Base-by-base conservation (phyloP, 2,113 vertebrate species). In the Perccottus glenii region DNA sequence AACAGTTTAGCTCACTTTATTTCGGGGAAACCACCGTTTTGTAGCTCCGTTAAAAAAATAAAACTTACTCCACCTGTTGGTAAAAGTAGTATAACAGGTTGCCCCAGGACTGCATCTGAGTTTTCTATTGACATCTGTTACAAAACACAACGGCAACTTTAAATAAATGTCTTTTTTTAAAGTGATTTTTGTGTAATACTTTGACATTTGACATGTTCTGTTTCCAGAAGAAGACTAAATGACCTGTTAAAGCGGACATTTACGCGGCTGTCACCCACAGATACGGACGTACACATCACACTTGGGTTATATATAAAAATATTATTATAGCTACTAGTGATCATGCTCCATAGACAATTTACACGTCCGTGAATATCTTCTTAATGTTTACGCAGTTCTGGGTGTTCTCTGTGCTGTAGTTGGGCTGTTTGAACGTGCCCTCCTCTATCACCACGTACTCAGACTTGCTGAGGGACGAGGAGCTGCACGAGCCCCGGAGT, bases 351-450 rank as follows among this genome's bases (percentile, higher is more conserved):
- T 42, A 38, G 50, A 70, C 68, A 45, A 63, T 38, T 93, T 94
- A 99, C 86, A 99, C 96, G 72, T 98, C 96, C 1, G 97, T 98
- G 85, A 98, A 98, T 77, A 98, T 95, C 91, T 98, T 96, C 87
- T 95, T 96, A 91, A 96, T 95, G 88, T 94, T 98, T 67, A 96
- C 95, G 85, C 94, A 98, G 87, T 95, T 94, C 82, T 97, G 97
- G 89, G 93, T 96, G 82, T 95, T 96, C 87, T 94, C 95, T 2
- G 94, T 94, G 86, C 92, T 94, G 82, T 95, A 96, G 80, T 93
- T 92, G 80, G 94, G 88, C 87, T 95, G 95, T 67, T 94, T 96
- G 88, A 96, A 97, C 6, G 94, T 91, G n/a, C 91, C 92, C 79
- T 98, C 96, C 82, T 98, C 96, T 7, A 95, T 94, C 78, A 96